Conservation (phyloP, 2,888 invertebrate species). For the Blastobasis adustella region DNA sequence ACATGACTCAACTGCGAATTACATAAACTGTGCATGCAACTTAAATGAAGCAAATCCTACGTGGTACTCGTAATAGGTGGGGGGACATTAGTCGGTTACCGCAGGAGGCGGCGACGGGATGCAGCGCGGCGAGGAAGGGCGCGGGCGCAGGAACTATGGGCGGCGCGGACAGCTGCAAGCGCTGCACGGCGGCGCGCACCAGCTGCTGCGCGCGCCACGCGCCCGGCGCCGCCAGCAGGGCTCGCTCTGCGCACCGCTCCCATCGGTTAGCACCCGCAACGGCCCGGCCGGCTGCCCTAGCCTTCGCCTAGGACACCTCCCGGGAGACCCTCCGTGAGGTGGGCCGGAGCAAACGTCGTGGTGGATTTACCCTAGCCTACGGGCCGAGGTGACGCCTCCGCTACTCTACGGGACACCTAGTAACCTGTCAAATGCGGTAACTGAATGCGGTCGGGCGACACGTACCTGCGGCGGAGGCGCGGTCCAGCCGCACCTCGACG, state of each 20-base stretch:
- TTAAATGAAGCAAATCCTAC: too few relatives aligned
- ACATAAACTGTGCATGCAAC: too few relatives aligned
- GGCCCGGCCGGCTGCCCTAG: not conserved
- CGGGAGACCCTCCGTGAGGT: not conserved
- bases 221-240: constrained; percentile 3
- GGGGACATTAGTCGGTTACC: constrained; percentile 2
- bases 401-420: too few relatives aligned
- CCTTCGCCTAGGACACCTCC: not conserved
- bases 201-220: constrained; percentile 16
- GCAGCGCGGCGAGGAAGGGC: constrained; percentile 15
- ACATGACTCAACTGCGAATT: too few relatives aligned
- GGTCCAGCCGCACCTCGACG: constrained; percentile 69
- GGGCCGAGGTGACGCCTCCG: too few relatives aligned
- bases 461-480: constrained; percentile 40
- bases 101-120: not conserved
- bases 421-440: constrained; percentile 30
- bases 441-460: not conserved
- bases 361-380: too few relatives aligned
- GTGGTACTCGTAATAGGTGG: too few relatives aligned
- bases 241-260: not conserved
- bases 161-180: constrained; percentile 15
- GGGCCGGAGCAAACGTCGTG: too few relatives aligned
- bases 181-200: constrained; percentile 14
- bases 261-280: not conserved
- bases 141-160: constrained; percentile 14